Percentiles rank a stretch among this genome's conserved stretches.
Evolutionary conservation across 1,140 invertebrate species (phyloP).

Genomic region (Triops cancriformis): DNA sequence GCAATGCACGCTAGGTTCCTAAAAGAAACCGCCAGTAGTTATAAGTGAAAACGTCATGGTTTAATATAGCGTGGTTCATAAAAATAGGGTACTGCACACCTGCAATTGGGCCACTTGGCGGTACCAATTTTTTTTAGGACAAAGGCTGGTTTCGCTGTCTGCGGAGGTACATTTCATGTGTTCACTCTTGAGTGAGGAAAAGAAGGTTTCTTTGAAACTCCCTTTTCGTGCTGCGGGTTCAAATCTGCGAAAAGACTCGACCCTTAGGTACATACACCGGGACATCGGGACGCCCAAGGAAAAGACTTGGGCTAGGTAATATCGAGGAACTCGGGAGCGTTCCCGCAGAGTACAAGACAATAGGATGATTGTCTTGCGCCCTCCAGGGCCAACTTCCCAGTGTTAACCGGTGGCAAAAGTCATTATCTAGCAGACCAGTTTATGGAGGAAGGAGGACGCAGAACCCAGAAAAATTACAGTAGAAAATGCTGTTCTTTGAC

Average conservation of each 20-base stretch:
- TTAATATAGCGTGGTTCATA: no score
- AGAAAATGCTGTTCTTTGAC: neutral
- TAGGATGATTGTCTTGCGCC: slow-evolving; percentile 9
- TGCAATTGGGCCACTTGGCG: no score
- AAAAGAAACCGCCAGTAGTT: no score
- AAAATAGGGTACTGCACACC: no score
- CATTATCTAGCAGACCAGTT: slow-evolving; percentile 10
- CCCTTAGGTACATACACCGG: neutral
- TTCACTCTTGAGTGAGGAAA: no score
- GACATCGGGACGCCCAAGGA: neutral
- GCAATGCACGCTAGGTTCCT: no score
- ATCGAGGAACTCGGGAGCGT: neutral
- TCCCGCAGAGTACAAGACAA: slow-evolving; percentile 3
- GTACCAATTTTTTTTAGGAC: no score
- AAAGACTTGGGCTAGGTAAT: neutral
- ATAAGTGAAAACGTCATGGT: no score
- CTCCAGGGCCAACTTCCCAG: slow-evolving; percentile 4
- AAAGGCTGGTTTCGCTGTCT: no score
- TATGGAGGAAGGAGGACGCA: neutral
- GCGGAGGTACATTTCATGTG: no score
- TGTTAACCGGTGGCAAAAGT: slow-evolving; percentile 9
- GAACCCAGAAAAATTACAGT: neutral
- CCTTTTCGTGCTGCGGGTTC: neutral
- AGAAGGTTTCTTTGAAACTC: neutral
- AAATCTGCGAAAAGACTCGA: neutral